Evolutionary conservation across 2,888 invertebrate genomes (phyloP).

Genomic region (Andricus quercusramuli): DNA sequence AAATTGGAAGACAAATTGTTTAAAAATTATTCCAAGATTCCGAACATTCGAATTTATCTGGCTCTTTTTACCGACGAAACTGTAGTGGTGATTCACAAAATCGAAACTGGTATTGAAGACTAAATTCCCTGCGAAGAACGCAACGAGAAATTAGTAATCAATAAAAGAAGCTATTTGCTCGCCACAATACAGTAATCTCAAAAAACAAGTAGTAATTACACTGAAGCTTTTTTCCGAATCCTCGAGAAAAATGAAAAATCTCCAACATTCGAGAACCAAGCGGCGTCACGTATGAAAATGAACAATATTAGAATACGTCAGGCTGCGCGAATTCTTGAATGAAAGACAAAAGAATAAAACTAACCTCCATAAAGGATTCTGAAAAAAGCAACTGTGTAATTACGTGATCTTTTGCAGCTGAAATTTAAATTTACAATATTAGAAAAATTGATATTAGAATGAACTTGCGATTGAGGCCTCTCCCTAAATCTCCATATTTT

Average conservation of each 20-base stretch:
- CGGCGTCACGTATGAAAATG: not conserved
- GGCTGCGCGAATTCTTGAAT: not conserved
- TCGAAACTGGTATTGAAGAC: constrained; percentile 9
- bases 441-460: not conserved
- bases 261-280: not conserved
- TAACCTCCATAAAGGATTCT: not conserved
- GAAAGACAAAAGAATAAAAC: not conserved
- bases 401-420: constrained; percentile 7
- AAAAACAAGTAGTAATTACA: constrained; percentile 2
- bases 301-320: not conserved
- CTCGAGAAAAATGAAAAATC: not conserved
- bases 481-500: constrained; percentile 15
- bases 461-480: constrained; percentile 27
- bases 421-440: not conserved
- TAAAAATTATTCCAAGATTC: not conserved
- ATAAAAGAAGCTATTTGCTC: constrained; percentile 44
- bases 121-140: constrained; percentile 60
- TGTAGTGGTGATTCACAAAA: not conserved
- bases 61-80: constrained; percentile 25
- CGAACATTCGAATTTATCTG: not conserved
- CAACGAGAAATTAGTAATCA: constrained; percentile 54
- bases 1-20: not conserved
- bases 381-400: not conserved
- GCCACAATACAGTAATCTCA: constrained; percentile 24
- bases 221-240: not conserved